phyloP scores from a whole-genome alignment of 2,113 vertebrate genomes.

The Dromaius novaehollandiae region DNA sequence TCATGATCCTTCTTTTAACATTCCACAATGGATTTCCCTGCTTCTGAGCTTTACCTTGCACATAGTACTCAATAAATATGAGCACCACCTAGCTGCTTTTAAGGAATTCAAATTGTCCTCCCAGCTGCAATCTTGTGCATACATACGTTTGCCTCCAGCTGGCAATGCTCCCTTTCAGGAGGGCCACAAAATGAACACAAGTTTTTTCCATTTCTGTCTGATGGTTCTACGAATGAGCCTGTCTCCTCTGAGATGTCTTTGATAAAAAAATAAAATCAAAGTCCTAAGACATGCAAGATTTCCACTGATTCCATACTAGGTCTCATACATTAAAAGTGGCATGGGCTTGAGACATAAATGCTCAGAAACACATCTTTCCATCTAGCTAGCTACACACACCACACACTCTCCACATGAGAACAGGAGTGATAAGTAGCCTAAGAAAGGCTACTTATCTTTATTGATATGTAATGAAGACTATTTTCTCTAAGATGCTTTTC shows the following conservation, averaged over 20 bases:
- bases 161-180: constrained; percentile 23
- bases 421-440: neutral
- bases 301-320: neutral
- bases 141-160: constrained; percentile 1
- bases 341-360: neutral
- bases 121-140: neutral
- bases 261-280: neutral
- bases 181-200: neutral
- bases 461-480: constrained; percentile 7
- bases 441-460: neutral
- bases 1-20: neutral
- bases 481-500: constrained; percentile 61
- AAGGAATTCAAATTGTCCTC: constrained; percentile 20
- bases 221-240: neutral
- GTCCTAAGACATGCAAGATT: neutral
- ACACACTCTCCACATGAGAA: neutral
- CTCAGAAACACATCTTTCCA: neutral
- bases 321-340: neutral
- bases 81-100: neutral
- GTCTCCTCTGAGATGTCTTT: neutral
- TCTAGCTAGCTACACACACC: neutral
- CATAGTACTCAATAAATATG: neutral
- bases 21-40: neutral
- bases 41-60: neutral
- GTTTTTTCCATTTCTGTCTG: neutral